A percentile compares a stretch with the other conserved stretches of the same genome.
phyloP scores from a whole-genome alignment of 1,140 invertebrate species.

The Bicyclus anynana region DNA sequence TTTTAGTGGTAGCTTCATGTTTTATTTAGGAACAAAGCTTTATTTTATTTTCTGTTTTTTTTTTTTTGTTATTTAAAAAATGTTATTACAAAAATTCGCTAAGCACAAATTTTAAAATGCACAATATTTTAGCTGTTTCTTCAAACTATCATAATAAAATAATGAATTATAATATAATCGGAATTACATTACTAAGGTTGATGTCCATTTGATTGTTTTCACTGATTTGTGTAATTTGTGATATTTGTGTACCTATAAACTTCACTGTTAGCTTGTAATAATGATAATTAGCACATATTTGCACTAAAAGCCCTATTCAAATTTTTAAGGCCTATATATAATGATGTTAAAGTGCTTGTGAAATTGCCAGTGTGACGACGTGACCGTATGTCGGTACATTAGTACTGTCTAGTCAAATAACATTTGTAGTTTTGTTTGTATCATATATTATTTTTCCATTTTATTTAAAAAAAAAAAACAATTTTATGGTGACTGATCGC shows the following conservation, averaged over 20 bases:
- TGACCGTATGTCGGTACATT: conserved; percentile 62
- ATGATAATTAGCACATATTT: not conserved
- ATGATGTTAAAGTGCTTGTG: conserved; percentile 6
- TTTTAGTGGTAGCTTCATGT: conserved; percentile 38
- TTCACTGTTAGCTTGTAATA: not conserved
- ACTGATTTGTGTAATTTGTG: not conserved
- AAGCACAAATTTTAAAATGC: conserved; percentile 21
- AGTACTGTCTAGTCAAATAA: conserved; percentile 75
- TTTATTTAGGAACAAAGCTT: not conserved
- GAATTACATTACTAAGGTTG: not conserved
- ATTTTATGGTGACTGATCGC: conserved; percentile 55
- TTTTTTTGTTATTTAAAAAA: not conserved
- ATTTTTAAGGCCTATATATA: conserved; percentile 19
- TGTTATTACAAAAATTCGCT: conserved; percentile 12
- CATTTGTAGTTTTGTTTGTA: conserved; percentile 67
- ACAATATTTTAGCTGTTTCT: conserved; percentile 19
- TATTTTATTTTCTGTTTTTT: not conserved
- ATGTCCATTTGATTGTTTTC: not conserved
- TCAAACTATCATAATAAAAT: not conserved
- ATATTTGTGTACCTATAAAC: not conserved
- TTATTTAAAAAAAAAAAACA: conserved; percentile 44
- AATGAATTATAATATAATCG: not conserved
- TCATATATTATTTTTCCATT: conserved; percentile 62
- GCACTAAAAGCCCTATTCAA: conserved; percentile 48
- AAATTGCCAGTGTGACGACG: conserved; percentile 45